Conservation (phyloP, 2,888 invertebrate species). For the Mamestra brassicae region DNA sequence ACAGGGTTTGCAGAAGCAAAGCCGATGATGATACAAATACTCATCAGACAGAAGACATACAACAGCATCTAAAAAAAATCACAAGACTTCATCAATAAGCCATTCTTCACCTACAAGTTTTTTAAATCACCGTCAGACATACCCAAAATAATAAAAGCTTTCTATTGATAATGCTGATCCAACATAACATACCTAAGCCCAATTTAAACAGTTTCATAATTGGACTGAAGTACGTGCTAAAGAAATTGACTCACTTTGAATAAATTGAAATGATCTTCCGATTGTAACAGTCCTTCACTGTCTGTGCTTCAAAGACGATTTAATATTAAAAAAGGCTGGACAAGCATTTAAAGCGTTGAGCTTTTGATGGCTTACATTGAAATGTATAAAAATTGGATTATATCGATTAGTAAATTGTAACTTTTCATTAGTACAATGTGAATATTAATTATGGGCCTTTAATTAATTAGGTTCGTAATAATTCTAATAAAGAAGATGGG, state of each 20-base stretch:
- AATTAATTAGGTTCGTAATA: not conserved
- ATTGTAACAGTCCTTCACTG: not conserved
- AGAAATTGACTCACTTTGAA: conserved; percentile 30
- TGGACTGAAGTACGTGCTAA: too few species aligned
- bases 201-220: not conserved
- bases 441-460: not conserved
- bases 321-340: not conserved
- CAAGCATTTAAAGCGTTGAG: conserved; percentile 19
- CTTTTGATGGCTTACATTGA: not conserved
- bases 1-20: conserved; percentile 27
- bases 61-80: conserved; percentile 31
- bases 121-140: not conserved
- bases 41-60: not conserved
- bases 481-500: not conserved
- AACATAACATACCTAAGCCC: too few species aligned
- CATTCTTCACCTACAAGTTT: not conserved
- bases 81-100: not conserved
- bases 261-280: not conserved
- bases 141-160: not conserved
- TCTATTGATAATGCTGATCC: not conserved
- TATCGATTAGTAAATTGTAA: conserved; percentile 15
- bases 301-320: not conserved
- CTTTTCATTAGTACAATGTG: not conserved
- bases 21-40: not conserved
- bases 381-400: not conserved